These are phyloP conservation scores for Macrosiphum euphorbiae DNA, from an alignment of 2,888 invertebrate species.

Conservation along the genomic window DNA sequence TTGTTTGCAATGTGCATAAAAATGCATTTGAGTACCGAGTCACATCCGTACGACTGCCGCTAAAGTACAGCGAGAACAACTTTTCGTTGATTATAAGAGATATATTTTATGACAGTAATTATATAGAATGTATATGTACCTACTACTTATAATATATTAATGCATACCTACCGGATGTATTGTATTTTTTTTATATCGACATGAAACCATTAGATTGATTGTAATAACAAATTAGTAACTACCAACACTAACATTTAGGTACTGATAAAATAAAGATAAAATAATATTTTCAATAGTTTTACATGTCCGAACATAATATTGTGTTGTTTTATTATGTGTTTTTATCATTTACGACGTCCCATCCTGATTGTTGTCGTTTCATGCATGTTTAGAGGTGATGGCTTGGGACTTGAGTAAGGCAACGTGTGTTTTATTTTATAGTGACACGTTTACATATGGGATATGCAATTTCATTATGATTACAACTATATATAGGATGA, in stretches of 20 bases:
- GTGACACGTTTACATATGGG: neutral
- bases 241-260: too few relatives aligned
- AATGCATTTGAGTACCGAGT: neutral
- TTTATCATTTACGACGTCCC: neutral
- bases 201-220: neutral
- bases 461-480: neutral
- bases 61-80: neutral
- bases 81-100: neutral
- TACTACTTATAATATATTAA: too few relatives aligned
- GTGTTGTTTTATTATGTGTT: neutral
- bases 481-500: neutral
- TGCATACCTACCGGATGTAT: neutral
- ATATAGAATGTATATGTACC: neutral
- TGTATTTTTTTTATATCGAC: neutral
- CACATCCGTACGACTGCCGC: neutral
- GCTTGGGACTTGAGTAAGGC: neutral
- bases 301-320: neutral
- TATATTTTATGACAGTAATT: neutral
- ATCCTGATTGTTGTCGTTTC: neutral
- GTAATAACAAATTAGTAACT: neutral
- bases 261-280: neutral
- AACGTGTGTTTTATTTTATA: neutral
- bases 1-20: neutral
- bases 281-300: neutral
- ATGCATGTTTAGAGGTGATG: neutral